A percentile compares a stretch with the other conserved stretches of the same genome.
Conservation (phyloP, 1,140 invertebrate genomes). For the Trissolcus basalis region DNA sequence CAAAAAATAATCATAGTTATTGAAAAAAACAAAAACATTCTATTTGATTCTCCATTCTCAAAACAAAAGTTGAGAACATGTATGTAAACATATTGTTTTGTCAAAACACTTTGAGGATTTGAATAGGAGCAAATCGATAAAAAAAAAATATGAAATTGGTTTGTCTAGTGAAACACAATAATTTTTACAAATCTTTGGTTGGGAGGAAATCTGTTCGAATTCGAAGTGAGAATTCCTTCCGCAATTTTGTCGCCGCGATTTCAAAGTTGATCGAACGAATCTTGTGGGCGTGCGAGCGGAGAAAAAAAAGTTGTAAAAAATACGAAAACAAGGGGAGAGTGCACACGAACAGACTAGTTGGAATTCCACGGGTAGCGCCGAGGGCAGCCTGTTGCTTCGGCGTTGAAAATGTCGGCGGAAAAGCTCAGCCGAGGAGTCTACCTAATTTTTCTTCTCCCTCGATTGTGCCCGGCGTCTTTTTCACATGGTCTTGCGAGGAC, state of each 20-base stretch:
- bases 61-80: too few species aligned
- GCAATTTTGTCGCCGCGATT: conserved; percentile 1
- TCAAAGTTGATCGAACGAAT: conserved; percentile 21
- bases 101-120: too few species aligned
- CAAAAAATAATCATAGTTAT: too few species aligned
- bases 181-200: too few species aligned
- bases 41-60: too few species aligned
- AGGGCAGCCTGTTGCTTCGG: conserved; percentile 67
- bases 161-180: too few species aligned
- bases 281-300: conserved; percentile 23
- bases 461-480: conserved; percentile 26
- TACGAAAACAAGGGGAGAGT: conserved; percentile 20
- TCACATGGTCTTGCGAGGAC: conserved; percentile 38
- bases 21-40: too few species aligned
- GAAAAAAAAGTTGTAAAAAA: conserved; percentile 20
- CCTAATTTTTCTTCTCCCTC: conserved; percentile 40
- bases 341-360: conserved; percentile 54
- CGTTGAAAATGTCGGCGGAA: conserved; percentile 55
- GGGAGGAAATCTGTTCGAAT: too few species aligned
- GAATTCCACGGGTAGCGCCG: conserved; percentile 49
- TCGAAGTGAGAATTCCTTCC: neutral
- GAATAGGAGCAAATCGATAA: too few species aligned
- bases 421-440: conserved; percentile 40
- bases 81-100: too few species aligned
- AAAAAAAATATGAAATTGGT: too few species aligned